These are phyloP conservation scores for Odontamblyopus lacepedii DNA, from an alignment of 2,797 vertebrate genomes.

Conservation along the genomic window DNA sequence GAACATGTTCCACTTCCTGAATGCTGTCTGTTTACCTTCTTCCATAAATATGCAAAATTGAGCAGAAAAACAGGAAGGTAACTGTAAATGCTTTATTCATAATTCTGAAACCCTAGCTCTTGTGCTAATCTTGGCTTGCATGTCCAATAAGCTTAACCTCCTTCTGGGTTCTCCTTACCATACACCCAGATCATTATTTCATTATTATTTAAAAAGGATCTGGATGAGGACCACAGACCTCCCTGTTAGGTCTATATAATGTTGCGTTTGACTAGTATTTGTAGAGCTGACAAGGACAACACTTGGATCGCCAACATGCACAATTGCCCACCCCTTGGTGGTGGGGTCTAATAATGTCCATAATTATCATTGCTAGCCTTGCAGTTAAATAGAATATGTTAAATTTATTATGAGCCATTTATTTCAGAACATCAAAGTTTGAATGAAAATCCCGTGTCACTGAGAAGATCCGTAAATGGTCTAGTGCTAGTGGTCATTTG, in stretches of 20 bases:
- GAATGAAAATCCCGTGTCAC: neutral
- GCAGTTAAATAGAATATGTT: neutral
- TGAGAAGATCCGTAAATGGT: neutral
- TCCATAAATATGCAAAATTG: neutral
- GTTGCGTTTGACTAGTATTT: too few species aligned
- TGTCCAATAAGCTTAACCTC: neutral
- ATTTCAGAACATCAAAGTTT: neutral
- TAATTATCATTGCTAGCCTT: neutral
- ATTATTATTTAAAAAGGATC: too few species aligned
- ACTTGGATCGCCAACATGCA: too few species aligned
- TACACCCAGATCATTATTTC: neutral
- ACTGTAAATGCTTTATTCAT: neutral
- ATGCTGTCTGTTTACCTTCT: conserved; percentile 41
- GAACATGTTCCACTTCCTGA: conserved; percentile 71
- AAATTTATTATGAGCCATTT: neutral
- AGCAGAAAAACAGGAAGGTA: conserved; percentile 4
- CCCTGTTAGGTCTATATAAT: neutral
- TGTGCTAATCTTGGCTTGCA: neutral
- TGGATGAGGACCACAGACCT: neutral
- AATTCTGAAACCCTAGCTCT: neutral
- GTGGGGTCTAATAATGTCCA: neutral
- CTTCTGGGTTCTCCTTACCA: neutral
- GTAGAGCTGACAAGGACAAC: too few species aligned
- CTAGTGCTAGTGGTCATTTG: conserved; percentile 10
- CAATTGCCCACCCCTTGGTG: too few species aligned